Percentiles rank a stretch among this genome's conserved stretches.
phyloP scores from a whole-genome alignment of 2,888 invertebrate genomes.

The Tachina lurida region DNA sequence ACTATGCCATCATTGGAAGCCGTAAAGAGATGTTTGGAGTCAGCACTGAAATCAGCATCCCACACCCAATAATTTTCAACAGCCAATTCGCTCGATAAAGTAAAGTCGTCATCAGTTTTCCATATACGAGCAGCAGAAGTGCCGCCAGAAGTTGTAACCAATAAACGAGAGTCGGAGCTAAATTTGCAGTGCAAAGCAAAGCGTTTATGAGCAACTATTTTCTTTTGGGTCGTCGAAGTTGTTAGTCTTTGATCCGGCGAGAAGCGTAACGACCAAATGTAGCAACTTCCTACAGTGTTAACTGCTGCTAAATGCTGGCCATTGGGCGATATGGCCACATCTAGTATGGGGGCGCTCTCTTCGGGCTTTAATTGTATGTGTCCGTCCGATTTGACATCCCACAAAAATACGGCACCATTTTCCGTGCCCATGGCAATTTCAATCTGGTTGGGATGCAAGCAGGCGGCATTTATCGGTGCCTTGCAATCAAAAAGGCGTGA shows the following conservation, averaged over 20 bases:
- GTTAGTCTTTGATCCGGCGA: conserved; percentile 86
- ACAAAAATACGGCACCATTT: conserved; percentile 96
- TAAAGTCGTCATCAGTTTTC: conserved; percentile 90
- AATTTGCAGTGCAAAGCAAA: conserved; percentile 97
- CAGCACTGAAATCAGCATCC: conserved; percentile 98
- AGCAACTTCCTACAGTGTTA: conserved; percentile 96
- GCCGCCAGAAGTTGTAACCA: conserved; percentile 98
- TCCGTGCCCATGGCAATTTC: conserved; percentile 98
- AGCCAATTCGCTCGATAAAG: conserved; percentile 88
- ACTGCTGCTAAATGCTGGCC: conserved; percentile 96
- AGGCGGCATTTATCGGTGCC: conserved; percentile 96
- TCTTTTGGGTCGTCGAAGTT: conserved; percentile 89
- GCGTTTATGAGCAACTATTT: conserved; percentile 91
- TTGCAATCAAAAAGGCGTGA: conserved; percentile 95
- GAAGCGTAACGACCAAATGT: conserved; percentile 91
- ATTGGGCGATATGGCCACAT: conserved; percentile 93
- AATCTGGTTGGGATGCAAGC: conserved; percentile 97
- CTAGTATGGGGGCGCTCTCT: conserved; percentile 94
- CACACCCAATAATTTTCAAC: conserved; percentile 96
- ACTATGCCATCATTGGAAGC: conserved; percentile 97
- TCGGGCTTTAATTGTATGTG: conserved; percentile 95
- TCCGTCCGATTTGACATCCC: conserved; percentile 95
- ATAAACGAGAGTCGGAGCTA: conserved; percentile 95
- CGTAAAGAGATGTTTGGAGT: conserved; percentile 96
- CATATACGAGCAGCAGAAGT: conserved; percentile 93